Evolutionary conservation across 2,113 vertebrate genomes (phyloP).

Genomic region (Anseranas semipalmata): DNA sequence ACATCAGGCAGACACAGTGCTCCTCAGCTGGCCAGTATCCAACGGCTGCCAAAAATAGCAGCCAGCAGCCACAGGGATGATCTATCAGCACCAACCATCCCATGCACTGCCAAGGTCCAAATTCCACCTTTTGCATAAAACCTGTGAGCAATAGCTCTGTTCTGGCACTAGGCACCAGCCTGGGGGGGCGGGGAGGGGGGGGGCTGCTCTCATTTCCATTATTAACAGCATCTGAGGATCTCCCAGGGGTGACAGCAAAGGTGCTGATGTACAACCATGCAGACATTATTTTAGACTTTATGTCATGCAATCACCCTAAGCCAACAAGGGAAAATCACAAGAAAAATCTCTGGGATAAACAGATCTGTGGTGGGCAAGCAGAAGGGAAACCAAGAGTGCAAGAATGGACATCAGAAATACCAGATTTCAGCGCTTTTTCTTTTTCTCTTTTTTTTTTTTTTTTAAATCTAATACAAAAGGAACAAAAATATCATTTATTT

Average conservation of each 20-base stretch:
- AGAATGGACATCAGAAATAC: not conserved
- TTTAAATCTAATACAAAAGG: not conserved
- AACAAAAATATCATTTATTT: not conserved
- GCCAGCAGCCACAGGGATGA: not conserved
- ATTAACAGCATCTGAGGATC: not conserved
- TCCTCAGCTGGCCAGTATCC: not conserved
- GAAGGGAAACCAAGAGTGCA: not conserved
- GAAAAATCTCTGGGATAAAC: not conserved
- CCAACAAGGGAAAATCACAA: not conserved
- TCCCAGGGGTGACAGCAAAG: not conserved
- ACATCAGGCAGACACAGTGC: rapidly evolving
- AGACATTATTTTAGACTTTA: not conserved
- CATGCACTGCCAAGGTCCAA: not conserved
- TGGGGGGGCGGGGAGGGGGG: no score
- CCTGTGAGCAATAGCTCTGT: not conserved
- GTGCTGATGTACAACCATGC: not conserved
- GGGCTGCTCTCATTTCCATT: not conserved
- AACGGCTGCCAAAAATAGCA: not conserved
- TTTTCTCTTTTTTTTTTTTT: not conserved
- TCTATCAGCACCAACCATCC: not conserved
- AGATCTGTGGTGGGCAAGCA: rapidly evolving
- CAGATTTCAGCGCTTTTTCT: not conserved
- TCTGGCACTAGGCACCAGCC: not conserved
- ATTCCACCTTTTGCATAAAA: not conserved
- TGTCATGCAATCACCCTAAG: not conserved